Evolutionary conservation across 2,888 invertebrate species (phyloP), one percentile per base, ranked within the genome.

Genomic region (Steinernema hermaphroditum): DNA sequence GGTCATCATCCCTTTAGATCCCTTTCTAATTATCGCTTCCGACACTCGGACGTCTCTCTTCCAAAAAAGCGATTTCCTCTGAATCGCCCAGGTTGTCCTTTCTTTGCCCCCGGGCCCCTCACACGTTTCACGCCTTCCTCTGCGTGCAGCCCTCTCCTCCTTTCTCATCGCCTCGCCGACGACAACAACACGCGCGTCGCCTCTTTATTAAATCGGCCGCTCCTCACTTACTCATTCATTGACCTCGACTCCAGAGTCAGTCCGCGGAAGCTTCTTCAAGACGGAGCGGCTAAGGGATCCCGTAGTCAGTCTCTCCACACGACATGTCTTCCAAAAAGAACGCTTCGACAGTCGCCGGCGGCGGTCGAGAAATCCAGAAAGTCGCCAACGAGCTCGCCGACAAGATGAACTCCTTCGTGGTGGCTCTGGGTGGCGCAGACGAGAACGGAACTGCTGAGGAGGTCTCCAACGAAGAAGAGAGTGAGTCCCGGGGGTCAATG

Each of bases 271-370:
- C 22, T 14, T 54, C 54, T 22, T 27, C 54, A 54, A 54, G 19
- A 54, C 54, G 54, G 54, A 54, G 54, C 54, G 54, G 24, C 54
- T 16, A 54, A 54, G 6, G 54, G 19, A 19, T 54, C 14, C 54
- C 54, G 54, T 54, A 54, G 19, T 22, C 24, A 14, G 54, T 19
- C 19, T 49, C 49, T n/a, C 19, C 22, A 14, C 9, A 8, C 9
- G 16, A 22, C 22, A 54, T 54, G 54, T 54, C 54, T 27, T 54
- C 54, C 24, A 24, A 27, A 22, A 27, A 4, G 27, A 22, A 54
- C 9, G 27, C 24, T 54, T 54, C 54, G 54, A 54, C 54, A 27
- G 54, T 2, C 22, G 54, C 27, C 54, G 54, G 22, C 54, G 54
- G 54, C 22, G 54, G 27, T 54, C 54, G 24, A 22, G 54, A 54